Percentiles rank a stretch among this genome's conserved stretches.
Evolutionary conservation across 92 coral and sea anemone genomes (phyloP).

Genomic region (Nematostella vectensis): DNA sequence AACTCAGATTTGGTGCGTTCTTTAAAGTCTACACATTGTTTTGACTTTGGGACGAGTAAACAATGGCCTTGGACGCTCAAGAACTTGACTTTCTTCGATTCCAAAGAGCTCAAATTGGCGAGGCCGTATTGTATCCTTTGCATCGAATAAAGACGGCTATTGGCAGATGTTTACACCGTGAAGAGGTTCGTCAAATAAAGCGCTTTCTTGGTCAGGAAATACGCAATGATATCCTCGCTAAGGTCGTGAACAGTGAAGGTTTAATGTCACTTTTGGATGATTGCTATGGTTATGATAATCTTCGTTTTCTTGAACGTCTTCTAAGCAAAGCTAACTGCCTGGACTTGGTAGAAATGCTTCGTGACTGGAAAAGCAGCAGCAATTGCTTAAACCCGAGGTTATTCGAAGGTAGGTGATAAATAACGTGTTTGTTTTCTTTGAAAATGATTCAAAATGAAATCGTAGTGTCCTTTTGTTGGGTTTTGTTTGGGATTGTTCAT

Average conservation of each 20-base stretch:
- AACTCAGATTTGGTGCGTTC: too few relatives aligned
- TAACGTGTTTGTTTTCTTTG: slow-evolving; percentile 12
- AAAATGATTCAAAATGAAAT: not conserved
- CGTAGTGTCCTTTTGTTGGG: slow-evolving; percentile 5
- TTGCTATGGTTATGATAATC: slow-evolving; percentile 61
- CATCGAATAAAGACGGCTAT: slow-evolving; percentile 47
- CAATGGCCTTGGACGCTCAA: slow-evolving; percentile 22
- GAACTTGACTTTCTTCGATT: slow-evolving; percentile 21
- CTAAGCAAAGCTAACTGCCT: slow-evolving; percentile 41
- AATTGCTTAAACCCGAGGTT: slow-evolving; percentile 30
- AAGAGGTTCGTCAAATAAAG: slow-evolving; percentile 43
- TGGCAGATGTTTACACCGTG: slow-evolving; percentile 35
- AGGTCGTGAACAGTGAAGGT: slow-evolving; percentile 48
- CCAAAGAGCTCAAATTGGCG: slow-evolving; percentile 54
- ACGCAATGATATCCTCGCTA: slow-evolving; percentile 36
- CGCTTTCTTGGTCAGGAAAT: slow-evolving; percentile 41
- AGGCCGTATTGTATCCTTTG: slow-evolving; percentile 50
- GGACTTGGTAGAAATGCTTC: slow-evolving; percentile 43
- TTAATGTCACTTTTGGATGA: slow-evolving; percentile 47
- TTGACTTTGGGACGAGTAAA: not conserved
- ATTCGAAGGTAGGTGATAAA: slow-evolving; percentile 46
- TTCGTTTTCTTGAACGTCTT: slow-evolving; percentile 56
- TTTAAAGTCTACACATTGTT: not conserved
- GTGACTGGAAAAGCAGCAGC: slow-evolving; percentile 43
- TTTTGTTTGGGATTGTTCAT: not conserved